Evolutionary conservation across 92 coral and sea anemone species (phyloP).

Genomic region (Pocillopora grandis): DNA sequence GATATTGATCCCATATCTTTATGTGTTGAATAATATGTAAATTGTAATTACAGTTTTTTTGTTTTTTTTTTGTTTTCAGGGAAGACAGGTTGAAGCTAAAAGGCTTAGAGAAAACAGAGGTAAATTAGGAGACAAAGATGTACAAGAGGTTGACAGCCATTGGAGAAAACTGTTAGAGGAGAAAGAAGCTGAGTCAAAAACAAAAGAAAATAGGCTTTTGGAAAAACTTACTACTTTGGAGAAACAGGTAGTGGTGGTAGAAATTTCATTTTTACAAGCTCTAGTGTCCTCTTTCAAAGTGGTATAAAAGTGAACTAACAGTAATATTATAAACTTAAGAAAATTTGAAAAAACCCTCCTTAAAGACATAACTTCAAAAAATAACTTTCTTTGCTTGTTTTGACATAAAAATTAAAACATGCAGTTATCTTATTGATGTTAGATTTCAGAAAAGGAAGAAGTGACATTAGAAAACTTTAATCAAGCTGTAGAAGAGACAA

Average conservation of each 20-base stretch:
- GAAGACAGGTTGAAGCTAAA: constrained; percentile 37
- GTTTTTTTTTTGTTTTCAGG: not conserved
- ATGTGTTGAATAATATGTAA: no score
- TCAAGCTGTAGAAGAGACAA: constrained; percentile 73
- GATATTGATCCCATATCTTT: no score
- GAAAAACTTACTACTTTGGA: constrained; percentile 49
- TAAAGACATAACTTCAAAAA: no score
- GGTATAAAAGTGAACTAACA: no score
- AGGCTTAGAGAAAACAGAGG: constrained; percentile 19
- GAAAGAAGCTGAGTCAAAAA: constrained; percentile 40
- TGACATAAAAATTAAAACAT: no score
- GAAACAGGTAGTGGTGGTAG: constrained; percentile 33
- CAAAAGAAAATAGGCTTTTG: constrained; percentile 49
- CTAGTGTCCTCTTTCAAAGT: no score
- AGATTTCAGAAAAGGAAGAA: constrained; percentile 70
- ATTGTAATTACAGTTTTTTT: no score
- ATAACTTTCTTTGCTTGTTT: no score
- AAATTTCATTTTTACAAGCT: no score
- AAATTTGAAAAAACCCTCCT: no score
- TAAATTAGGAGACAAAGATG: constrained; percentile 23
- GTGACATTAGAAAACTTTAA: constrained; percentile 72
- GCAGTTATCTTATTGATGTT: not conserved
- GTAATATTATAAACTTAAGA: no score
- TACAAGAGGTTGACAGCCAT: constrained; percentile 38
- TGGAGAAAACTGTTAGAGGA: constrained; percentile 38